Percentiles rank a stretch among this genome's conserved stretches.
These are phyloP conservation scores for Cichladusa arquata DNA, from an alignment of 2,113 vertebrate species.

Conservation along the genomic window DNA sequence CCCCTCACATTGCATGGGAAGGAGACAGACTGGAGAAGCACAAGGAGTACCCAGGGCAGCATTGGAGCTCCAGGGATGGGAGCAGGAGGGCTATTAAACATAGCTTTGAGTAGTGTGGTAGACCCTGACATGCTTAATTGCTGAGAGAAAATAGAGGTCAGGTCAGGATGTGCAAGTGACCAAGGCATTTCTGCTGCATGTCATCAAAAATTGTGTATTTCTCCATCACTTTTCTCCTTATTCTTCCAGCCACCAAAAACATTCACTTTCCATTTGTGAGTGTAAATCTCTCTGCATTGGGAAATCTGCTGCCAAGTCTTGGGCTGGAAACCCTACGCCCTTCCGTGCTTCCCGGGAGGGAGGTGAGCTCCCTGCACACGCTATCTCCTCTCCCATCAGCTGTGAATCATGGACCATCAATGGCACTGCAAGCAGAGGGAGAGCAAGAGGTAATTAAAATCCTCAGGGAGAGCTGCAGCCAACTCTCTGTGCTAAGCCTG, in stretches of 20 bases:
- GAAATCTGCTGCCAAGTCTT: background rate
- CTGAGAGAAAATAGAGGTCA: background rate
- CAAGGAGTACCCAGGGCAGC: background rate
- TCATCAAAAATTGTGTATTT: background rate
- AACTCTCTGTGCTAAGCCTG: background rate
- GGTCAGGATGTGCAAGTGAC: background rate
- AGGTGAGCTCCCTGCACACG: fast-evolving
- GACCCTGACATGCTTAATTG: background rate
- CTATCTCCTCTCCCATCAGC: slow-evolving; percentile 1
- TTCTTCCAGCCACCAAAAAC: background rate
- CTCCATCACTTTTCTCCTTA: background rate
- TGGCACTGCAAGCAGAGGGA: background rate
- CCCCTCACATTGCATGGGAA: background rate
- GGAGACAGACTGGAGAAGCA: background rate
- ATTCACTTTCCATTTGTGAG: background rate
- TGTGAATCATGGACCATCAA: background rate
- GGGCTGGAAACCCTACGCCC: background rate
- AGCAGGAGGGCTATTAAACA: background rate
- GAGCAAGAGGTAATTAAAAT: background rate
- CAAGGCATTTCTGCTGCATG: background rate
- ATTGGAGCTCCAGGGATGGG: background rate
- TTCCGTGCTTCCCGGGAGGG: fast-evolving
- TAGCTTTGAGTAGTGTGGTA: background rate
- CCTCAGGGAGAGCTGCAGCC: background rate
- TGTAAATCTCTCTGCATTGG: background rate